Conservation (phyloP, 2,113 vertebrate species). For the Tragelaphus strepsiceros region DNA sequence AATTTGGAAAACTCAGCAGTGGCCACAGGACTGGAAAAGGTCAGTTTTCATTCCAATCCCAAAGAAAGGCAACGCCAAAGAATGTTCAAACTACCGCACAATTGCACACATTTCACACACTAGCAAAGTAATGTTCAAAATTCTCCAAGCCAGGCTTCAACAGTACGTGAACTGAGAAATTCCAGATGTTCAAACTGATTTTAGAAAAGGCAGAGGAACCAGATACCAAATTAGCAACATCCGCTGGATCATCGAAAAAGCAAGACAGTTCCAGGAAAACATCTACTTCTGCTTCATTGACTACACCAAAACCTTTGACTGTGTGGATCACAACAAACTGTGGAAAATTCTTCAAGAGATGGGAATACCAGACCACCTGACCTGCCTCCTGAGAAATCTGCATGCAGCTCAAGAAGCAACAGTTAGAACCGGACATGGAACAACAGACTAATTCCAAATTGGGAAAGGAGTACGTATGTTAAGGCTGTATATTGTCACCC, state of each 20-base stretch:
- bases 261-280: not conserved
- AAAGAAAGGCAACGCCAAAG: not conserved
- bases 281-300: not conserved
- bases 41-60: not conserved
- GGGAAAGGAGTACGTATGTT: no score
- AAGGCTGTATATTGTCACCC: no score
- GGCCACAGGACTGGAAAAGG: not conserved
- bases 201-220: not conserved
- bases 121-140: not conserved
- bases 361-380: no score
- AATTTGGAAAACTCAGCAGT: not conserved
- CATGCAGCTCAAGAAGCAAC: no score
- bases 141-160: not conserved
- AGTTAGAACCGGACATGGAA: no score
- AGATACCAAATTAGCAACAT: not conserved
- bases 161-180: not conserved
- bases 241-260: not conserved
- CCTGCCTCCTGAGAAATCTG: no score
- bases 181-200: not conserved
- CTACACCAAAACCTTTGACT: not conserved
- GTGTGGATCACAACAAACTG: not conserved
- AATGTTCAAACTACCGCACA: not conserved
- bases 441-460: no score
- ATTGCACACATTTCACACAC: not conserved
- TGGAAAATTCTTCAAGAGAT: no score